phyloP scores from a whole-genome alignment of 2,888 invertebrate genomes.

The Helleia helle region DNA sequence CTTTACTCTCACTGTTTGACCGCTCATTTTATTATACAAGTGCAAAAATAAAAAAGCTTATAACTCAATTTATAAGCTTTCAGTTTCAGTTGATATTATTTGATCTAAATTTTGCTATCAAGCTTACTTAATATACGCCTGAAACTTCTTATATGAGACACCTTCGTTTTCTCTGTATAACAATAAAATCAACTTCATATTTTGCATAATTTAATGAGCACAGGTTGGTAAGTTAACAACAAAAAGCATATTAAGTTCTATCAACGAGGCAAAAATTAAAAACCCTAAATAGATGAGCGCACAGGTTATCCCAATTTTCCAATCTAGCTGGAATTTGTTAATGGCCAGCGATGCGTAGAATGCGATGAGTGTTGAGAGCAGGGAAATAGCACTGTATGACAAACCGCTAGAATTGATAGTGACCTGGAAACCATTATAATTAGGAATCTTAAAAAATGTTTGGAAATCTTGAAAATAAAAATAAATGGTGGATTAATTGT shows the following conservation, averaged over 20 bases:
- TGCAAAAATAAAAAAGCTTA: too few species aligned
- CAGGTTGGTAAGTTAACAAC: slow-evolving; percentile 82
- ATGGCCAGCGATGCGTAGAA: slow-evolving; percentile 78
- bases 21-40: too few species aligned
- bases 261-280: slow-evolving; percentile 78
- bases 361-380: slow-evolving; percentile 81
- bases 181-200: too few species aligned
- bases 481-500: too few species aligned
- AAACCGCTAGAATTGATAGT: slow-evolving; percentile 84
- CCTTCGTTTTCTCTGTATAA: too few species aligned
- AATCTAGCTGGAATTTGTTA: slow-evolving; percentile 81
- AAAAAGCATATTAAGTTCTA: slow-evolving; percentile 86
- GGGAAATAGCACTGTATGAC: slow-evolving; percentile 82
- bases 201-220: slow-evolving; percentile 42
- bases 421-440: slow-evolving; percentile 45
- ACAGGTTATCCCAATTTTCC: slow-evolving; percentile 80
- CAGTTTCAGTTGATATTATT: too few species aligned
- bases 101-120: too few species aligned
- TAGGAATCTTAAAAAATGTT: slow-evolving; percentile 2
- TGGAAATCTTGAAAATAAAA: not conserved
- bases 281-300: slow-evolving; percentile 79
- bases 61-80: too few species aligned
- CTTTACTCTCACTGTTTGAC: too few species aligned
- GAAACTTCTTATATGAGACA: too few species aligned
- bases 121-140: too few species aligned